A percentile compares a stretch with the other conserved stretches of the same genome.
Conservation (phyloP, 2,797 vertebrate genomes). For the Pitangus sulphuratus region DNA sequence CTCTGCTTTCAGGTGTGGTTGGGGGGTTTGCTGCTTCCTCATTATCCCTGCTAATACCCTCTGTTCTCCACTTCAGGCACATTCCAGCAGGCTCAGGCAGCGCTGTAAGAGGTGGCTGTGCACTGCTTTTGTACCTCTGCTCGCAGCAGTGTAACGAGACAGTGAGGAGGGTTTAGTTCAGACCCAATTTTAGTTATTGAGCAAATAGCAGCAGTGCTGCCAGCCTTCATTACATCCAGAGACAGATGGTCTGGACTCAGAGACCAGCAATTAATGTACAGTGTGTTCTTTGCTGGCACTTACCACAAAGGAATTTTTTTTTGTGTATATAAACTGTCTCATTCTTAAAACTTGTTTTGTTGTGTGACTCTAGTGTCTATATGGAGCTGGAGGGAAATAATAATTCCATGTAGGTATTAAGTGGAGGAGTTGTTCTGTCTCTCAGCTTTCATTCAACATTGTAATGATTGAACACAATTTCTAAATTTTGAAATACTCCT, state of each 20-base stretch:
- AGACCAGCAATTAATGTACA: slow-evolving; percentile 81
- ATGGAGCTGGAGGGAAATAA: not conserved
- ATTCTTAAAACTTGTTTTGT: slow-evolving; percentile 71
- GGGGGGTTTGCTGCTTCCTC: not conserved
- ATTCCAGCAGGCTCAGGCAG: not conserved
- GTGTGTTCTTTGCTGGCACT: slow-evolving; percentile 76
- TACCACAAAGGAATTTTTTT: slow-evolving; percentile 69
- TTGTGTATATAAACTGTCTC: slow-evolving; percentile 61
- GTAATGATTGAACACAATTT: not conserved
- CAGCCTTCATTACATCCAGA: slow-evolving; percentile 75
- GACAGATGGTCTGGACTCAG: slow-evolving; percentile 80
- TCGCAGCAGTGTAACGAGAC: slow-evolving; percentile 30
- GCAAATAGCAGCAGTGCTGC: slow-evolving; percentile 68
- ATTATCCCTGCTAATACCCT: not conserved
- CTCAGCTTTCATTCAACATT: not conserved
- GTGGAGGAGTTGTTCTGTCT: not conserved
- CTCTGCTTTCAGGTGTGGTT: not conserved
- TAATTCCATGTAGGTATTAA: not conserved
- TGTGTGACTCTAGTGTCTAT: slow-evolving; percentile 38
- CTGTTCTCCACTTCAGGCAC: not conserved
- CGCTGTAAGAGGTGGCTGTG: not conserved
- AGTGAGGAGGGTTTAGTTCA: slow-evolving; percentile 66
- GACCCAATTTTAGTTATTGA: slow-evolving; percentile 71
- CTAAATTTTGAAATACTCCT: not conserved
- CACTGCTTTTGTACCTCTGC: not conserved